These are phyloP conservation scores for Hypercompe scribonia DNA, from an alignment of 2,888 invertebrate genomes.

Conservation along the genomic window DNA sequence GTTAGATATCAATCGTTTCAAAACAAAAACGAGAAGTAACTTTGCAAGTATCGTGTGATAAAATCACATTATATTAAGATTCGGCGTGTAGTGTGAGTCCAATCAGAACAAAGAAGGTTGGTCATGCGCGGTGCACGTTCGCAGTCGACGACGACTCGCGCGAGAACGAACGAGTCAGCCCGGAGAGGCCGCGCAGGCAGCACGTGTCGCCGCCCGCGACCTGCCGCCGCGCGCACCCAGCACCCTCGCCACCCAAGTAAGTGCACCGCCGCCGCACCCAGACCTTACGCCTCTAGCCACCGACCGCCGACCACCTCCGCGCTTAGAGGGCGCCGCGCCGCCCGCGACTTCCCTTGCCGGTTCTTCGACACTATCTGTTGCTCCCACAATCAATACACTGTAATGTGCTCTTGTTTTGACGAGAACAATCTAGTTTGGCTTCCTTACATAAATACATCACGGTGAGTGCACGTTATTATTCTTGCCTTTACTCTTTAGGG, in stretches of 20 bases:
- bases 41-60: constrained; percentile 6
- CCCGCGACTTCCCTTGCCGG: constrained; percentile 6
- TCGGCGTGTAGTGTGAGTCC: constrained; percentile 23
- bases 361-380: constrained; percentile 35
- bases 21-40: neutral
- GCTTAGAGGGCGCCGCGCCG: constrained; percentile 26
- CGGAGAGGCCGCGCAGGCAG: constrained; percentile 41
- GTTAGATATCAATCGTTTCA: neutral
- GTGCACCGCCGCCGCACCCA: constrained; percentile 9
- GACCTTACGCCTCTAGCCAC: neutral
- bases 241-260: constrained; percentile 25
- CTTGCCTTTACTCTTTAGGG: neutral
- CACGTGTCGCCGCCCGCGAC: constrained; percentile 24
- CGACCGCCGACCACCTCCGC: neutral
- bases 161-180: constrained; percentile 47
- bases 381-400: constrained; percentile 40
- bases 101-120: constrained; percentile 36
- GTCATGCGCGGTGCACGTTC: constrained; percentile 55
- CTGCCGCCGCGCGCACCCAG: constrained; percentile 18
- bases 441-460: constrained; percentile 8
- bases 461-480: neutral
- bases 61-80: constrained; percentile 16
- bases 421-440: constrained; percentile 31
- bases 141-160: constrained; percentile 22
- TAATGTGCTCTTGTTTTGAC: constrained; percentile 47